phyloP scores from a whole-genome alignment of 2,113 vertebrate species.

The Carollia perspicillata region DNA sequence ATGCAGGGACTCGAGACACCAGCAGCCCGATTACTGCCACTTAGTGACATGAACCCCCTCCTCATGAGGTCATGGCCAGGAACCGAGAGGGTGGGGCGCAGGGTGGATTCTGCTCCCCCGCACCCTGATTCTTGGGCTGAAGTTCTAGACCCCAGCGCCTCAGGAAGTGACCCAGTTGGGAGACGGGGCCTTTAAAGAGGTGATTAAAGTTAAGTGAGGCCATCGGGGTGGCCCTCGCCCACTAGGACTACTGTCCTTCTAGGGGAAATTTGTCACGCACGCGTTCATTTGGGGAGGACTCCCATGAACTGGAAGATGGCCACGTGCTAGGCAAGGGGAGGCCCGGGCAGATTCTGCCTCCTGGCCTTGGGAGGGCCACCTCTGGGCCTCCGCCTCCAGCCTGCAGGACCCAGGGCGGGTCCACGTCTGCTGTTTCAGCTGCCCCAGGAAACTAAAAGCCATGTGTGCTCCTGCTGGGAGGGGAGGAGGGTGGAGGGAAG shows the following conservation, averaged over 20 bases:
- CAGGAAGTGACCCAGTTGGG: neutral
- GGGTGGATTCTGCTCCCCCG: rapidly evolving
- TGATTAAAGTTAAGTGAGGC: too few relatives aligned
- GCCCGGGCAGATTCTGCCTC: rapidly evolving
- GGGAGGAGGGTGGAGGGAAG: neutral
- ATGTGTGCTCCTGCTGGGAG: too few relatives aligned
- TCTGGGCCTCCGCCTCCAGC: neutral
- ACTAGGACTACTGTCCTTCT: neutral
- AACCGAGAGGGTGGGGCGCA: neutral
- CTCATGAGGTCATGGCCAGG: rapidly evolving
- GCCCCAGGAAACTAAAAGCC: neutral
- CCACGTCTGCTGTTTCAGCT: rapidly evolving
- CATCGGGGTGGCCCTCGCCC: too few relatives aligned
- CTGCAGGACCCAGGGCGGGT: rapidly evolving
- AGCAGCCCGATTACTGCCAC: rapidly evolving
- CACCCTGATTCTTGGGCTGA: neutral
- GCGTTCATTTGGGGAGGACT: too few relatives aligned
- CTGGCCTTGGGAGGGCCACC: rapidly evolving
- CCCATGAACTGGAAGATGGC: rapidly evolving
- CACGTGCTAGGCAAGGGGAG: rapidly evolving
- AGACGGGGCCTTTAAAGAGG: neutral
- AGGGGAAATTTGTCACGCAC: too few relatives aligned
- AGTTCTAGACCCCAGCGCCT: neutral
- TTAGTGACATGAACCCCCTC: rapidly evolving
- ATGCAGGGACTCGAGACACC: neutral